Percentiles rank a stretch among this genome's conserved stretches.
phyloP scores from a whole-genome alignment of 2,888 invertebrate genomes.

The Psylliodes chrysocephalus region DNA sequence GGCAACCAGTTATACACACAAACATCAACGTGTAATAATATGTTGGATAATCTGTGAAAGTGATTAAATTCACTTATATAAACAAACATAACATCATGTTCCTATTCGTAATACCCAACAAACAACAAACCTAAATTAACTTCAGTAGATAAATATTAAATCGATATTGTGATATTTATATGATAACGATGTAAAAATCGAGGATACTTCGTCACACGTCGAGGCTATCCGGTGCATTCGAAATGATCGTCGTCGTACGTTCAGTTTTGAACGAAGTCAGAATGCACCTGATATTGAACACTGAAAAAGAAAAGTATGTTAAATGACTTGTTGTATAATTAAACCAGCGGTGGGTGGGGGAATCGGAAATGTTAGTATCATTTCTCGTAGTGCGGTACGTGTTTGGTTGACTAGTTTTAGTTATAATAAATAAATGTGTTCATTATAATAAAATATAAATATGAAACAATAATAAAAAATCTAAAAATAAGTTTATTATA shows the following conservation, averaged over 20 bases:
- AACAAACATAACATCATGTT: slow-evolving; percentile 7
- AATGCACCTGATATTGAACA: slow-evolving; percentile 21
- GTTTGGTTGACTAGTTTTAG: slow-evolving; percentile 31
- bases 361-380: slow-evolving; percentile 32
- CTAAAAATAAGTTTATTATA: neutral
- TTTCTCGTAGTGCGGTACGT: slow-evolving; percentile 27
- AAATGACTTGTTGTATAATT: slow-evolving; percentile 27
- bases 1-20: slow-evolving; percentile 35
- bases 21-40: neutral
- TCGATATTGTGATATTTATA: slow-evolving; percentile 15
- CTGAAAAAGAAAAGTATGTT: slow-evolving; percentile 35
- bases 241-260: slow-evolving; percentile 37
- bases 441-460: slow-evolving; percentile 16
- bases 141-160: slow-evolving; percentile 2
- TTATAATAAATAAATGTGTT: slow-evolving; percentile 39
- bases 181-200: slow-evolving; percentile 23
- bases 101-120: neutral
- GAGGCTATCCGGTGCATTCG: slow-evolving; percentile 14
- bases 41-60: neutral
- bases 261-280: slow-evolving; percentile 17
- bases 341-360: slow-evolving; percentile 28
- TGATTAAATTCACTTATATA: neutral
- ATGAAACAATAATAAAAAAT: neutral
- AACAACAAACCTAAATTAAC: neutral
- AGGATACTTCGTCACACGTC: slow-evolving; percentile 19